Conservation (phyloP, 2,113 vertebrate genomes). For the Eulemur rufifrons region DNA sequence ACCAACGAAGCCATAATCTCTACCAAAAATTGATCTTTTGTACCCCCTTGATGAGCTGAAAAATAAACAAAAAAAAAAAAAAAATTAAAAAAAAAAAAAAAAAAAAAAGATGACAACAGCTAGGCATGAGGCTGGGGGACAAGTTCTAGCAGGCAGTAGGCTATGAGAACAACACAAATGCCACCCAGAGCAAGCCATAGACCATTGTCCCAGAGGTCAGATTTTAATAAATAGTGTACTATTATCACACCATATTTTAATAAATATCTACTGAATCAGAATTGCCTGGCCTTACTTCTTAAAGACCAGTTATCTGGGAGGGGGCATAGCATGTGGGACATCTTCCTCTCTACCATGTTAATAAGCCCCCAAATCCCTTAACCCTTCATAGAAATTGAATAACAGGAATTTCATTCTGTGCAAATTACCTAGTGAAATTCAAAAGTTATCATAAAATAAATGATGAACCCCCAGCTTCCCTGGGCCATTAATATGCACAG, state of each 20-base stretch:
- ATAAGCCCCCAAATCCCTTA: background rate
- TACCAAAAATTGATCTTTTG: no score
- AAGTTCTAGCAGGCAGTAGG: background rate
- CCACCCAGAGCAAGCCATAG: background rate
- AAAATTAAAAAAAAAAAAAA: no score
- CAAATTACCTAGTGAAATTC: conserved; percentile 5
- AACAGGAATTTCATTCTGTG: background rate
- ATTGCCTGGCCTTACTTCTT: background rate
- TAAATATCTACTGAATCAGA: background rate
- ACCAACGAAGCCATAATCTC: background rate
- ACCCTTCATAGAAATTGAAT: background rate
- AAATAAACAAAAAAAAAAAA: no score
- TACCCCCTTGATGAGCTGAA: no score
- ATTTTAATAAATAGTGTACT: background rate
- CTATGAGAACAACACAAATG: background rate
- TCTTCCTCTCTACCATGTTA: background rate
- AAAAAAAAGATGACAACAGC: background rate
- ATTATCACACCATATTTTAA: background rate
- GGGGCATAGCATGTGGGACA: background rate
- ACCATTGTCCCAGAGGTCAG: background rate
- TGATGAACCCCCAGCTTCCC: background rate
- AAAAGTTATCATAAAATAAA: conserved; percentile 35
- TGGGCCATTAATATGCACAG: background rate
- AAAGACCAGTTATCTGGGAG: background rate
- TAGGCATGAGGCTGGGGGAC: background rate